phyloP scores from a whole-genome alignment of 2,113 vertebrate genomes.

The rabbit (Oryctolagus cuniculus) region mOryCun1.1 NC_091433.1:13567501-13568000 shows the following conservation, averaged over 20 bases:
- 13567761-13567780: neutral
- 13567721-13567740: neutral
- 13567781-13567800: neutral
- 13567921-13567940: neutral
- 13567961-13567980: neutral
- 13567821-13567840: neutral
- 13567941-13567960: neutral
- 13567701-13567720: fast-evolving
- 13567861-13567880: neutral
- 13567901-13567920: neutral
- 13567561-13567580: neutral
- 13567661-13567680: neutral
- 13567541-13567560: too few relatives aligned
- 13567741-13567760: neutral
- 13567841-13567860: neutral
- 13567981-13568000: neutral
- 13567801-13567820: neutral
- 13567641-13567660: neutral
- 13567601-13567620: neutral
- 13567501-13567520: neutral
- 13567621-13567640: neutral
- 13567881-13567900: neutral
- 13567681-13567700: neutral
- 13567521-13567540: neutral
- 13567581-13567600: neutral